Evolutionary conservation across 2,113 vertebrate genomes (phyloP).

Genomic region (Monopterus albus): DNA sequence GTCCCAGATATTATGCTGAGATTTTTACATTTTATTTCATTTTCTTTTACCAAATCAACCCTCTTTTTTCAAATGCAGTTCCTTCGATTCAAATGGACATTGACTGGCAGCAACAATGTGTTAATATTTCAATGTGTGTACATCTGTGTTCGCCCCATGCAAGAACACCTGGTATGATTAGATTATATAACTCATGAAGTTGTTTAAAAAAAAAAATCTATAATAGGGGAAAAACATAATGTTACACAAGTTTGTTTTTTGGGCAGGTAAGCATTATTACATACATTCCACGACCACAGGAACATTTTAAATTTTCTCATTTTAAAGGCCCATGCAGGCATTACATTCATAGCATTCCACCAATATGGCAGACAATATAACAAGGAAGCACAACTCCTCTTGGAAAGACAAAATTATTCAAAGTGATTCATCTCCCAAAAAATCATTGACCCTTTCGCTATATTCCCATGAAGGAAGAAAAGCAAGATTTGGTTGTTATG

Average conservation of each 20-base stretch:
- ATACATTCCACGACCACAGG: constrained; percentile 68
- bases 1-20: neutral
- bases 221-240: neutral
- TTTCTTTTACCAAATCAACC: no score
- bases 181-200: constrained; percentile 13
- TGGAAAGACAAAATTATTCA: constrained; percentile 17
- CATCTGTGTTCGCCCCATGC: neutral
- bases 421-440: constrained; percentile 28
- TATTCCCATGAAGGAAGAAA: constrained; percentile 32
- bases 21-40: no score
- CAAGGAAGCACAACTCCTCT: constrained; percentile 65
- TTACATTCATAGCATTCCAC: constrained; percentile 81
- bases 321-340: constrained; percentile 74
- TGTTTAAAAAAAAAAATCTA: no score
- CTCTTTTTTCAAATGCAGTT: no score
- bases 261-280: constrained; percentile 34
- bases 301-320: constrained; percentile 50
- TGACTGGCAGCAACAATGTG: neutral
- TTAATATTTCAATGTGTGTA: neutral
- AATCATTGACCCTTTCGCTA: constrained; percentile 26
- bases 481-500: constrained; percentile 49
- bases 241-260: constrained; percentile 27
- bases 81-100: constrained; percentile 5
- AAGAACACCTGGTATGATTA: constrained; percentile 9
- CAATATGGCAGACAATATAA: constrained; percentile 84